Percentiles rank a stretch among this genome's conserved stretches.
phyloP scores from a whole-genome alignment of 2,797 vertebrate species.

The Rhinella marina region DNA sequence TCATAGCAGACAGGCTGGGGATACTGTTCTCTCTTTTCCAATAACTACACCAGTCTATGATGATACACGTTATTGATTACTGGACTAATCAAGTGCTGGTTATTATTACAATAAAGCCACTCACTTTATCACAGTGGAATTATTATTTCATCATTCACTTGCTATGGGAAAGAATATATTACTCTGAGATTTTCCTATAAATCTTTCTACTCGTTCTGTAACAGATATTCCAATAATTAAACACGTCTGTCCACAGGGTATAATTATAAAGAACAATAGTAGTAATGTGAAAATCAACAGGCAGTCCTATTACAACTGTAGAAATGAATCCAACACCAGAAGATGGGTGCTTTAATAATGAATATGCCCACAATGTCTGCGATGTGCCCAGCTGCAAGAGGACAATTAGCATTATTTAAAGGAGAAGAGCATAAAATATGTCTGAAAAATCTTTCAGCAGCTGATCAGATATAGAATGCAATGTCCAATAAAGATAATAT shows the following conservation, averaged over 20 bases:
- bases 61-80: slow-evolving; percentile 31
- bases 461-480: neutral
- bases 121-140: slow-evolving; percentile 14
- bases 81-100: neutral
- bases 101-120: neutral
- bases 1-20: neutral
- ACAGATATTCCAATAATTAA: slow-evolving; percentile 46
- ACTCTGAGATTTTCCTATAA: slow-evolving; percentile 5
- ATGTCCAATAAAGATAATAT: neutral
- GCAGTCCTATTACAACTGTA: slow-evolving; percentile 37
- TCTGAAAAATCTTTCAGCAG: neutral
- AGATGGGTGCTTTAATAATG: slow-evolving; percentile 37
- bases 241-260: neutral
- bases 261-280: slow-evolving; percentile 28
- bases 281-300: slow-evolving; percentile 37
- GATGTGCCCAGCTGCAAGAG: neutral
- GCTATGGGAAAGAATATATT: neutral
- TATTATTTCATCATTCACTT: slow-evolving; percentile 9
- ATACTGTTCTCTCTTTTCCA: slow-evolving; percentile 9
- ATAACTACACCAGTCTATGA: slow-evolving; percentile 7
- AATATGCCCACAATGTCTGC: slow-evolving; percentile 1
- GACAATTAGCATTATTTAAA: neutral
- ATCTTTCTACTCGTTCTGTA: neutral
- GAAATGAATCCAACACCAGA: slow-evolving; percentile 32
- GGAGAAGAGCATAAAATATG: neutral